Evolutionary conservation across 2,888 invertebrate species (phyloP).

Genomic region (Oegoconia quadripuncta): DNA sequence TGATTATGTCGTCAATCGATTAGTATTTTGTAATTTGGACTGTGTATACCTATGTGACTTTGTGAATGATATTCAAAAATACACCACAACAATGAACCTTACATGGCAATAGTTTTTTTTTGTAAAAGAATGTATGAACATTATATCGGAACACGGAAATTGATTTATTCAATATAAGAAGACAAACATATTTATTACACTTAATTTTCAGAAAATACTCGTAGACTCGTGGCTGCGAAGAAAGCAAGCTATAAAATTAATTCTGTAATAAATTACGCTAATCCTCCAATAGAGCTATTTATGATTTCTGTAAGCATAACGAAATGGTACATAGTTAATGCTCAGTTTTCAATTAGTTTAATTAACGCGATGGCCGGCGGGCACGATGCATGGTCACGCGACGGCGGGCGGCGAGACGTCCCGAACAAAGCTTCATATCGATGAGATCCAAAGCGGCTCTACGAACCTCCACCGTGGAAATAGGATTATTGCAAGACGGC

Average conservation of each 20-base stretch:
- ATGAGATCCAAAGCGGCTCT: constrained; percentile 47
- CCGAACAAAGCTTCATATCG: constrained; percentile 15
- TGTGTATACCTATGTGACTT: constrained; percentile 7
- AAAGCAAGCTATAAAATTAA: too few species aligned
- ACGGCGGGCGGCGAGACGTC: constrained; percentile 24
- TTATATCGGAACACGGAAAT: too few species aligned
- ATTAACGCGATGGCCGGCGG: constrained; percentile 43
- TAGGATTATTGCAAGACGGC: constrained; percentile 67
- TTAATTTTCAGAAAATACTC: too few species aligned
- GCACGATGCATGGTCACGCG: constrained; percentile 47
- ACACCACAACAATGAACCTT: constrained; percentile 27
- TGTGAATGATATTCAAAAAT: constrained; percentile 27
- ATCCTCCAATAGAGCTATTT: constrained; percentile 16
- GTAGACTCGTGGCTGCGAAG: too few species aligned
- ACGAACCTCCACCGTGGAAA: constrained; percentile 64
- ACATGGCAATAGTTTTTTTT: background rate
- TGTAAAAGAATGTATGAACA: too few species aligned
- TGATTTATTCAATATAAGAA: too few species aligned
- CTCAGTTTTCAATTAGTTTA: constrained; percentile 60
- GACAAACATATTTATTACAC: too few species aligned
- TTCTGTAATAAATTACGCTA: constrained; percentile 17
- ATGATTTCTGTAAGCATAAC: constrained; percentile 23
- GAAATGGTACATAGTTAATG: constrained; percentile 30
- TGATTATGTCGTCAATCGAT: too few species aligned
- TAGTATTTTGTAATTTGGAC: constrained; percentile 1